These are phyloP conservation scores for Connochaetes taurinus DNA, from an alignment of 2,113 vertebrate genomes.

Conservation along the genomic window DNA sequence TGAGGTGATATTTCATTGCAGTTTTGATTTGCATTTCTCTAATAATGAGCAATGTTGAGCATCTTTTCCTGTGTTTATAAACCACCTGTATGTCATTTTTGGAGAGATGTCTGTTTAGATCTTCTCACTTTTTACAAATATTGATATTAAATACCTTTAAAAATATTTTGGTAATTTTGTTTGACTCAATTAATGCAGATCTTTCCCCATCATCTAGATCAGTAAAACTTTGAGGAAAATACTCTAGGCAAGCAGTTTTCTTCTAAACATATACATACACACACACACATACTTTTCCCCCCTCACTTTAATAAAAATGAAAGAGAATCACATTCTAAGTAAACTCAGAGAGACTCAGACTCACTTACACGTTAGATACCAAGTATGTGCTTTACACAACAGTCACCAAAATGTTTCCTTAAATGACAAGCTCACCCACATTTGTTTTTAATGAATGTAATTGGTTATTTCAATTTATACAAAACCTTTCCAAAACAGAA, in stretches of 20 bases:
- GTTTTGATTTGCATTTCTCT: not conserved
- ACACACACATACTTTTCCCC: no score
- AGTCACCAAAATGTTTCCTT: not conserved
- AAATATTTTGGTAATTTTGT: not conserved
- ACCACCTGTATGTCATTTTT: not conserved
- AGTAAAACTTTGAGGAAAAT: not conserved
- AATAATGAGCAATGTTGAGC: not conserved
- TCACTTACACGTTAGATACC: not conserved
- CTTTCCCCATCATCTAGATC: not conserved
- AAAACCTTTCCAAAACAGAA: not conserved
- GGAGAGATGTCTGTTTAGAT: not conserved
- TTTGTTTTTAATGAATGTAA: not conserved
- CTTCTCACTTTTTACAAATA: not conserved
- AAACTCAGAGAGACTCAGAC: not conserved
- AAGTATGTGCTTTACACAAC: not conserved
- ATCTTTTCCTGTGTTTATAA: not conserved
- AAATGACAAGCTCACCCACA: not conserved
- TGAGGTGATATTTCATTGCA: not conserved
- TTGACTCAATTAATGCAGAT: not conserved
- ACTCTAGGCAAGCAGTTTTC: not conserved
- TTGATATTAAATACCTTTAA: not conserved
- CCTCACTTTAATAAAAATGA: not conserved
- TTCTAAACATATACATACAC: not conserved
- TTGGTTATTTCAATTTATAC: not conserved
- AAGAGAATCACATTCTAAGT: not conserved